Base-by-base conservation (phyloP, 2,888 invertebrate genomes). In the Acrocera orbiculus region DNA sequence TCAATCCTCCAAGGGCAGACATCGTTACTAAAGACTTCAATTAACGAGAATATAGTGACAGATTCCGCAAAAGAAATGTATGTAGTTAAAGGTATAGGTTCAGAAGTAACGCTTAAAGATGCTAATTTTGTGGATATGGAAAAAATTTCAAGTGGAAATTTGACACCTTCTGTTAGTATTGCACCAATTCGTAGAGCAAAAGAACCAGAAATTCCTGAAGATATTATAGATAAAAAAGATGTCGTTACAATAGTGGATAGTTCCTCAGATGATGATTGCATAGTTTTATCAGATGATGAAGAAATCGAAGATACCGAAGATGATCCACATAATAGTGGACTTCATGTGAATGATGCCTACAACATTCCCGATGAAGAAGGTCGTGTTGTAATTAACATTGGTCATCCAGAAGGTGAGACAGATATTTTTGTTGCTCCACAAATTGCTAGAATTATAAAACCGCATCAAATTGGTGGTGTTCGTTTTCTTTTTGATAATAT, bases 401-500 rank as follows among this genome's bases (percentile, higher is more conserved):
- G 89, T 6, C 93, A 93, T 58, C 81, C 87, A 0, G 78, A 82
- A 36, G 76, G 73, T 34, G 95, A 95, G 52, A 76, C 79, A 11
- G 92, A 92, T 50, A 78, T 95, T 43, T 95, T 80, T 58, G 65
- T 95, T 36, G 85, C 92, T 1, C 85, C 89, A 0, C 92, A 86
- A 55, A 81, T 95, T 31, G 80, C 89, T 0, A 69, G 80, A 44
- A 70, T 83, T 33, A 89, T 95, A 36, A 95, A 95, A 62, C 92
- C 93, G 3, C 95, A 95, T 69, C 95, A 95, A 70, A 85, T 90
- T 52, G 87, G 89, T 33, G 90, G 90, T n/a, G 79, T 90, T 11
- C 68, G 95, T 36, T 96, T 96, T 58, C 63, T 96, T 34, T 98
- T 86, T 55, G 95, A 96, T 60, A 98, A 96, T 56, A 79, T 96